Evolutionary conservation across 2,888 invertebrate genomes (phyloP).

Genomic region (Diaperis boleti): DNA sequence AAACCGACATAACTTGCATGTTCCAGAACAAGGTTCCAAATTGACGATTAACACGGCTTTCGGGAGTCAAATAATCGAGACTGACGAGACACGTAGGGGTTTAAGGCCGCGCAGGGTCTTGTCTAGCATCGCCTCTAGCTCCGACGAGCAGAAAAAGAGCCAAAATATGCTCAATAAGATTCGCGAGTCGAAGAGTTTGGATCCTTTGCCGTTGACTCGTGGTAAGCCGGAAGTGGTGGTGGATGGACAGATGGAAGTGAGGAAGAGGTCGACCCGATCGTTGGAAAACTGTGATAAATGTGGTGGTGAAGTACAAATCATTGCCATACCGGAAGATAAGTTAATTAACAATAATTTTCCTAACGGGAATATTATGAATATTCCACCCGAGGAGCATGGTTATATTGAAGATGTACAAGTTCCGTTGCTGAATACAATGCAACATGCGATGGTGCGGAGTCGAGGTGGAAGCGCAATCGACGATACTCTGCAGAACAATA

Average conservation of each 20-base stretch:
- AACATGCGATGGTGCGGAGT: slow-evolving; percentile 57
- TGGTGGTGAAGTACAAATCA: slow-evolving; percentile 63
- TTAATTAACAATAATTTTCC: slow-evolving; percentile 70
- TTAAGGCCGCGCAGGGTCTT: slow-evolving; percentile 69
- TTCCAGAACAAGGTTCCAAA: slow-evolving; percentile 69
- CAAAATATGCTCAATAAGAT: slow-evolving; percentile 63
- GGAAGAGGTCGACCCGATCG: slow-evolving; percentile 62
- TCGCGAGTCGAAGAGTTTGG: slow-evolving; percentile 75
- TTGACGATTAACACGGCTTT: slow-evolving; percentile 66
- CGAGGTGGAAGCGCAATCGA: slow-evolving; percentile 60
- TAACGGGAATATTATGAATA: slow-evolving; percentile 68
- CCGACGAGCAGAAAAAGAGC: slow-evolving; percentile 68
- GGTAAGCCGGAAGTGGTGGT: slow-evolving; percentile 49
- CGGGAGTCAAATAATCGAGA: slow-evolving; percentile 62
- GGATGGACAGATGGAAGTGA: slow-evolving; percentile 49
- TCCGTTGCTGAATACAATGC: slow-evolving; percentile 62
- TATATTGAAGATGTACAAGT: slow-evolving; percentile 65
- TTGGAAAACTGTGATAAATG: slow-evolving; percentile 69
- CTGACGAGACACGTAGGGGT: slow-evolving; percentile 51
- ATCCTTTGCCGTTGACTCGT: slow-evolving; percentile 70
- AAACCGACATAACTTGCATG: slow-evolving; percentile 67
- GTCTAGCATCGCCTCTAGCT: slow-evolving; percentile 77
- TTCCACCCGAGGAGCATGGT: slow-evolving; percentile 58
- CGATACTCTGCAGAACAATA: slow-evolving; percentile 61
- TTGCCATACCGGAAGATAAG: slow-evolving; percentile 66